Base-by-base conservation (phyloP, 2,888 invertebrate genomes). In the Rambutsinella grinnellia region DNA sequence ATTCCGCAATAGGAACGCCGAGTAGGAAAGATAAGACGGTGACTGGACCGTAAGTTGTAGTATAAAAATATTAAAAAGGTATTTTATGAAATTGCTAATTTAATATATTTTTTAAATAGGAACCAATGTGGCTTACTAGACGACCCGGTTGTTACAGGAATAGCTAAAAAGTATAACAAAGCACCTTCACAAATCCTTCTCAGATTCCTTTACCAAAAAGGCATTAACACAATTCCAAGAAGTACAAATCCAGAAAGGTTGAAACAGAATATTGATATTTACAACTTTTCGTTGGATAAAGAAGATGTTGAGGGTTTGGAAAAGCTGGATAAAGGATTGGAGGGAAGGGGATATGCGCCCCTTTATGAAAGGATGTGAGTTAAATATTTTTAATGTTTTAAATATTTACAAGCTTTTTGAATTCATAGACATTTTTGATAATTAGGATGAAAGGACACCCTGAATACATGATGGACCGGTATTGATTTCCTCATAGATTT, bases 181-280 rank as follows among this genome's bases (percentile, higher is more conserved):
- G 90, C 92, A 0, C 88, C 93, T 0, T 94, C 94, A 3, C 95
- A 96, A 87, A 87, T 93, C 27, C 87, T 94, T 47, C 87, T 96
- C 2, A 90, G 93, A 57, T 92, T 92, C 86, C 88, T 90, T n/a
- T 84, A 94, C 8, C 94, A 96, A 86, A 90, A 90, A 56, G 92
- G 91, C 8, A 87, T 95, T 36, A 90, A 90, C 8, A 91, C 91
- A 47, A 94, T 96, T 84, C 96, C 96, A 3, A 96, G 96, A 86
- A 95, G 95, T 86, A 92, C 92, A 3, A 93, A 92, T 86, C 87
- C 91, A 0, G 85, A 87, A 5, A 90, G 95, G 78, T 90, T 96
- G 24, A 89, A 89, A 84, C 90, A 93, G 87, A 96, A 96, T 76
- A 8, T 81, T 88, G 82, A 89, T 85, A 84, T 86, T 24, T 94